Base-by-base conservation (phyloP, 2,888 invertebrate species). In the Helobdella robusta region DNA sequence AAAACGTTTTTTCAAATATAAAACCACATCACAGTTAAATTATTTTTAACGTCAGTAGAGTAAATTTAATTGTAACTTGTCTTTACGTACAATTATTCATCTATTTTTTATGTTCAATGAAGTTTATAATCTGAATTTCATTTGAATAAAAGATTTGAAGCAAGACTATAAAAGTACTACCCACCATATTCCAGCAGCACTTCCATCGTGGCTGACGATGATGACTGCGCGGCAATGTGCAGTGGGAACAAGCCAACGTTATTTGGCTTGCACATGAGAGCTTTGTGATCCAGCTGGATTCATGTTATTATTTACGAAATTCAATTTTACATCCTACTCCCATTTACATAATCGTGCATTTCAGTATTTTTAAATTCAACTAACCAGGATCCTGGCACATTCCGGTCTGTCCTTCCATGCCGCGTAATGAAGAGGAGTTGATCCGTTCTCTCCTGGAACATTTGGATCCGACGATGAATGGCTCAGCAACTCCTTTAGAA, bases 161-260 rank as follows among this genome's bases (percentile, higher is more conserved):
- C n/a, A n/a, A n/a, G n/a, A n/a, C n/a, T n/a, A n/a, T n/a, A n/a
- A n/a, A n/a, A n/a, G 8, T 8, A 20, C 35, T 15, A 20, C 44
- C 35, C 70, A 78, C 89, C 89, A 86, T 88, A 88, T 77, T 88
- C 84, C 1, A 89, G 83, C 70, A 89, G 84, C 61, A 89, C 87
- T 75, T 90, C 88, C 84, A 91, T 85, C 11, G 89, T 88, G 73
- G 86, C 84, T 0, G 89, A 88, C 4, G 90, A 88, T 15, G 90
- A 90, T 81, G 89, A 89, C 76, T 89, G 89, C 2, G 91, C 90
- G 1, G 91, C 91, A 74, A 89, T 87, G 78, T 91, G 91, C 70
- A 91, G 89, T 0, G 91, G 90, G 77, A 89, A 90, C 79, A 89
- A 90, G 15, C 91, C 91, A 82, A 89, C 89, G 81, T 89, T 87